Percentiles rank a stretch among this genome's conserved stretches.
Conservation (phyloP, 2,888 invertebrate species). For the Microctonus hyperodae region DNA sequence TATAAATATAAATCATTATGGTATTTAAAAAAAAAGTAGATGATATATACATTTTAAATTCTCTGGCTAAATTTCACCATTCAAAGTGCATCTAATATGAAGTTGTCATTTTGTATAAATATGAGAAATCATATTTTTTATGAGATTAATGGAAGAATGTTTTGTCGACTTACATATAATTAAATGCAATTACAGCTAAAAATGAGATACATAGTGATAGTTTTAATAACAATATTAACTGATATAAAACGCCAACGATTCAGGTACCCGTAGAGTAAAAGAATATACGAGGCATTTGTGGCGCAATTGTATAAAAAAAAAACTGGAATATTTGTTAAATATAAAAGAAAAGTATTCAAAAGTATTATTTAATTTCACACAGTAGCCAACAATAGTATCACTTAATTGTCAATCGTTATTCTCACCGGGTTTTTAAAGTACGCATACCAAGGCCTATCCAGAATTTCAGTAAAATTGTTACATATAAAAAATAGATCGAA, state of each 20-base stretch:
- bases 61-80: neutral
- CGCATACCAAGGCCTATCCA: neutral
- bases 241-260: conserved; percentile 23
- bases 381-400: neutral
- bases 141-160: conserved; percentile 30
- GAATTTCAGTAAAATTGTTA: conserved; percentile 53
- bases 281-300: neutral
- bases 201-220: neutral
- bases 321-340: neutral
- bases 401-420: neutral
- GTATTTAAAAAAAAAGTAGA: neutral
- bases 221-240: neutral
- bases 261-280: conserved; percentile 27
- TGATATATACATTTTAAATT: conserved; percentile 2
- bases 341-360: neutral
- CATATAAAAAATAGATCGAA: conserved; percentile 50
- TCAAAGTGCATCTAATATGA: neutral
- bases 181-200: conserved; percentile 25
- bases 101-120: conserved; percentile 6
- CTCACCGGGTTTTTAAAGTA: conserved; percentile 12
- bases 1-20: conserved; percentile 13
- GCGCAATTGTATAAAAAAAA: neutral
- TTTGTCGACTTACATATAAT: conserved; percentile 23
- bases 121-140: neutral
- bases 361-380: neutral